phyloP scores from a whole-genome alignment of 2,797 vertebrate species.

The Peromyscus eremicus region DNA sequence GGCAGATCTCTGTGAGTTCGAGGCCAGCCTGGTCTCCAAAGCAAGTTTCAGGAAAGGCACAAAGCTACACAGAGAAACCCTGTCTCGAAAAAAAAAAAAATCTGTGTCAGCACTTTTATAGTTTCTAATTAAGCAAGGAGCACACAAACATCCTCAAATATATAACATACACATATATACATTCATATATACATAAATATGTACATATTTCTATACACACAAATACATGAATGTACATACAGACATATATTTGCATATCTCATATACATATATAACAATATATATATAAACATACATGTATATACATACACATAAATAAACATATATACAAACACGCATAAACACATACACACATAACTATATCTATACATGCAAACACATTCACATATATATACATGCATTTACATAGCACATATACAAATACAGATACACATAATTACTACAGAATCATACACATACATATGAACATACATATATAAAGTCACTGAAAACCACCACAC shows the following conservation, averaged over 20 bases:
- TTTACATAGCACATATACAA: background rate
- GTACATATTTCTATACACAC: background rate
- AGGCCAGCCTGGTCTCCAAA: too few relatives aligned
- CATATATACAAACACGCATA: background rate
- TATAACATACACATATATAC: background rate
- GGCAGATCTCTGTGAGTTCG: too few relatives aligned
- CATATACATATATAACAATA: background rate
- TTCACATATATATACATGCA: background rate
- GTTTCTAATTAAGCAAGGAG: conserved; percentile 17
- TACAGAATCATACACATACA: background rate
- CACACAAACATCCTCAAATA: background rate
- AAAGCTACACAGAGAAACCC: too few relatives aligned
- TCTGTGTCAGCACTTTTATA: background rate
- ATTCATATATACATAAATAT: background rate
- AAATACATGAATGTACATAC: background rate
- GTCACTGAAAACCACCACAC: background rate
- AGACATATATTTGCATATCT: background rate
- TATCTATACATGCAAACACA: background rate
- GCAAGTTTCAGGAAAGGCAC: too few relatives aligned
- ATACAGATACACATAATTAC: background rate
- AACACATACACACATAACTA: background rate
- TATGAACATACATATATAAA: background rate
- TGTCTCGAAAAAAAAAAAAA: too few relatives aligned
- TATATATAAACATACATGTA: background rate
- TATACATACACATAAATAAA: background rate